These are phyloP conservation scores for Amphibalanus amphitrite DNA, from an alignment of 1,140 invertebrate genomes.

Conservation along the genomic window DNA sequence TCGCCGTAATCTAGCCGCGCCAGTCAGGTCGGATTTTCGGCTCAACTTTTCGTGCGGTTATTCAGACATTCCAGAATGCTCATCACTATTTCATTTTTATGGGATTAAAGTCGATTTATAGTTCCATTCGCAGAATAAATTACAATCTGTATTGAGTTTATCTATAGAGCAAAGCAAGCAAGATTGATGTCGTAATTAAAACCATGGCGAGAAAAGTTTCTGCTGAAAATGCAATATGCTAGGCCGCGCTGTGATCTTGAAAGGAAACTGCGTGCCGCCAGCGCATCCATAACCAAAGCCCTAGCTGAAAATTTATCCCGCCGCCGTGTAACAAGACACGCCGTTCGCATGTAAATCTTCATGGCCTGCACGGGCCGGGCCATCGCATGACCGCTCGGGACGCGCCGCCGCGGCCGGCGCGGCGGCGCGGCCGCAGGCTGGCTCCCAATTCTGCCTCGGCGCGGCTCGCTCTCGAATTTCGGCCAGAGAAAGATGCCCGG, in stretches of 20 bases:
- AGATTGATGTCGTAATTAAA: conserved; percentile 3
- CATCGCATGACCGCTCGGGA: too few species aligned
- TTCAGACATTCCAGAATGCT: not conserved
- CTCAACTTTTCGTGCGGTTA: not conserved
- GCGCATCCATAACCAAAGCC: not conserved
- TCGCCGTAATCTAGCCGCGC: not conserved
- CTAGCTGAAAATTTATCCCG: not conserved
- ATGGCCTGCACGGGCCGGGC: not conserved
- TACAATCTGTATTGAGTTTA: conserved; percentile 3
- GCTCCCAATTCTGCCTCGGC: not conserved
- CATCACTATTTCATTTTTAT: conserved; percentile 6
- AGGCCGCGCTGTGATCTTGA: not conserved
- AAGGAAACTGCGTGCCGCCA: not conserved
- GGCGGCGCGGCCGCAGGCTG: not conserved
- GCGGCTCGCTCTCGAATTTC: not conserved
- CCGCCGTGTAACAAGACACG: not conserved
- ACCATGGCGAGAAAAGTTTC: not conserved
- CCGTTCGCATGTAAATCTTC: not conserved
- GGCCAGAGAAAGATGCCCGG: not conserved
- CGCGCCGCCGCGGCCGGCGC: too few species aligned
- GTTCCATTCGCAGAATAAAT: conserved; percentile 1
- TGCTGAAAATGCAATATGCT: not conserved
- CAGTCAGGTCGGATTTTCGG: not conserved
- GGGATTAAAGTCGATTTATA: not conserved
- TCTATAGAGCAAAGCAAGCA: not conserved